These are phyloP conservation scores for Hydropsyche tenuis DNA, from an alignment of 1,140 invertebrate species.

Conservation along the genomic window DNA sequence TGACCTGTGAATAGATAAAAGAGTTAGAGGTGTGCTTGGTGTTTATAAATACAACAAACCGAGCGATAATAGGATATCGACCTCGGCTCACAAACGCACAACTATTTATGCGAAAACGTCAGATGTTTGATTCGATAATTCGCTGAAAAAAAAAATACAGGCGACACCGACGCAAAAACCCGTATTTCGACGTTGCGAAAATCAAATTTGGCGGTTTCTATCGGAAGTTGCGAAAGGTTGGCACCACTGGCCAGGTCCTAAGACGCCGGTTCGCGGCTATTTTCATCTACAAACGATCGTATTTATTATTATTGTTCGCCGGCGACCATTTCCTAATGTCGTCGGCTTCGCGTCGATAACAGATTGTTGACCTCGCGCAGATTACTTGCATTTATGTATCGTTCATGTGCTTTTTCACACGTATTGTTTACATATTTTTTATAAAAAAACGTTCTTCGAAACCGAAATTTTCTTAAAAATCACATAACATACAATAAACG, in stretches of 20 bases:
- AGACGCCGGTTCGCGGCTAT: no score
- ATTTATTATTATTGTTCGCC: slow-evolving; percentile 5
- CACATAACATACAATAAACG: no score
- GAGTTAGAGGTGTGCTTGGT: not conserved
- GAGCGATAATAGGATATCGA: slow-evolving; percentile 19
- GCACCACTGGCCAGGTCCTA: not conserved
- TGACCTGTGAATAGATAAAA: slow-evolving; percentile 1
- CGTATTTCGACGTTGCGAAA: no score
- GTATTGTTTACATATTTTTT: no score
- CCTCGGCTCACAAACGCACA: not conserved
- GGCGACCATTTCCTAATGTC: slow-evolving; percentile 16
- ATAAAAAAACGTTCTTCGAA: no score
- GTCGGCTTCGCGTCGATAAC: not conserved
- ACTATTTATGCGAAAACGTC: not conserved
- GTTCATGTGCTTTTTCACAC: no score
- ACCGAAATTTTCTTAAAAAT: no score
- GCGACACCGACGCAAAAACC: no score
- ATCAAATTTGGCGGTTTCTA: no score
- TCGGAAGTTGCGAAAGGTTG: not conserved
- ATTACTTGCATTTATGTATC: slow-evolving; percentile 12
- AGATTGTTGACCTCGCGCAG: slow-evolving; percentile 21
- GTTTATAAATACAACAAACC: slow-evolving; percentile 17
- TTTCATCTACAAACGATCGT: not conserved
- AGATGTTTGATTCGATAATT: not conserved
- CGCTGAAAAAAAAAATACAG: not conserved